Evolutionary conservation across 2,888 invertebrate species (phyloP), one percentile per base, ranked within the genome.

Genomic region (Drosophila merina): DNA sequence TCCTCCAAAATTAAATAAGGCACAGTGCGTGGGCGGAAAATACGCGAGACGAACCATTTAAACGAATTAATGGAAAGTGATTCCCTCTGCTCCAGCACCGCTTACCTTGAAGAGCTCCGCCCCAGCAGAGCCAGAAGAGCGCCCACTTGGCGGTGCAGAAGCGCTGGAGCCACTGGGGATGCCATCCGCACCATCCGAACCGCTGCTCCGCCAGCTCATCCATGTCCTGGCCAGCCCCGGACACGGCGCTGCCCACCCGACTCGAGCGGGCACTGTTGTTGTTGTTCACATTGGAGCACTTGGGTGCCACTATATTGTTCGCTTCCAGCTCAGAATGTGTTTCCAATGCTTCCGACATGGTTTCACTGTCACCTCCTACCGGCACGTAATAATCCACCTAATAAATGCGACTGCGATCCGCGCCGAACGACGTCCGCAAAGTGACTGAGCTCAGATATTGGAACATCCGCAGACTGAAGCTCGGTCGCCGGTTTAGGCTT

Each of bases 61-160:
- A 77, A 63, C 51, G 71, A 82, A 82, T 82, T 82, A 82, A 82
- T 8, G 40, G 73, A 51, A 54, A 57, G 45, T 48, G 28, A 55
- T 26, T 31, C 25, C 25, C 20, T 42, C 55, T 31, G 25, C 20
- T 42, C 55, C 26, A 9, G 10, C 44, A n/a, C 9, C 31, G 60
- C 72, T 75, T 88, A 95, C 95, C 95, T 93, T 96, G 96, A 87
- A 96, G 93, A 40, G 95, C 95, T 0, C 95, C 96, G 4, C 95
- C 96, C 94, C 95, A 95, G 90, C 96, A 96, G 0, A 96, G 92
- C 94, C 95, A 96, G 91, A 96, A 95, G 4, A 96, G 93, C 25
- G 96, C 95, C 95, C 96, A 96, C 88, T 95, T 95, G 12, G 96
- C 94, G 0, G 94, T 95, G 14, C 95, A 93, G 91, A 95, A 95